Conservation (phyloP, 2,888 invertebrate genomes). For the Agrochola lota region DNA sequence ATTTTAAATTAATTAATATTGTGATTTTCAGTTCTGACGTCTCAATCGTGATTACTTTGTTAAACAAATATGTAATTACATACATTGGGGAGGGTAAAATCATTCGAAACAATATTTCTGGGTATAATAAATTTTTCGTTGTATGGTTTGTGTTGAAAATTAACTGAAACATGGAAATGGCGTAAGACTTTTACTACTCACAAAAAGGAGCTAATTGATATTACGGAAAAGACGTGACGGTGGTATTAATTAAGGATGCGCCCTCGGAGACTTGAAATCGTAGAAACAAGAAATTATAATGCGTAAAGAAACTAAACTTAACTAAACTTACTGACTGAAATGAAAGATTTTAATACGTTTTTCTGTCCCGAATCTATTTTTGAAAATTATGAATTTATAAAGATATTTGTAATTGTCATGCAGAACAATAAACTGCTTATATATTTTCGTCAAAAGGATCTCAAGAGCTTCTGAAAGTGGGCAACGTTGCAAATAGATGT, state of each 20-base stretch:
- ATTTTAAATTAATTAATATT: conserved; percentile 25
- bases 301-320: neutral
- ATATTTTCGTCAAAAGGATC: neutral
- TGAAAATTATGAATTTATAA: neutral
- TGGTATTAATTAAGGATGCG: neutral
- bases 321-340: neutral
- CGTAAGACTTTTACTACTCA: conserved; percentile 10
- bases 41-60: conserved; percentile 22
- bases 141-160: neutral
- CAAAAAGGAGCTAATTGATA: conserved; percentile 28
- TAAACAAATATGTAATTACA: conserved; percentile 23
- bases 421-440: neutral
- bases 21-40: conserved; percentile 21
- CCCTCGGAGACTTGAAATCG: neutral
- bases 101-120: neutral
- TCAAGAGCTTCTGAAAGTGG: neutral
- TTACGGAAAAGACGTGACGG: conserved; percentile 13
- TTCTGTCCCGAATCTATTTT: neutral
- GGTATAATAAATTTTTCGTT: neutral
- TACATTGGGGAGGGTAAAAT: neutral
- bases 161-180: neutral
- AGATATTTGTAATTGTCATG: neutral
- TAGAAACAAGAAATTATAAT: conserved; percentile 21
- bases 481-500: too few relatives aligned
- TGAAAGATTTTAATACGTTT: neutral